phyloP scores from a whole-genome alignment of 2,888 invertebrate genomes.

The Oligia fasciuncula region DNA sequence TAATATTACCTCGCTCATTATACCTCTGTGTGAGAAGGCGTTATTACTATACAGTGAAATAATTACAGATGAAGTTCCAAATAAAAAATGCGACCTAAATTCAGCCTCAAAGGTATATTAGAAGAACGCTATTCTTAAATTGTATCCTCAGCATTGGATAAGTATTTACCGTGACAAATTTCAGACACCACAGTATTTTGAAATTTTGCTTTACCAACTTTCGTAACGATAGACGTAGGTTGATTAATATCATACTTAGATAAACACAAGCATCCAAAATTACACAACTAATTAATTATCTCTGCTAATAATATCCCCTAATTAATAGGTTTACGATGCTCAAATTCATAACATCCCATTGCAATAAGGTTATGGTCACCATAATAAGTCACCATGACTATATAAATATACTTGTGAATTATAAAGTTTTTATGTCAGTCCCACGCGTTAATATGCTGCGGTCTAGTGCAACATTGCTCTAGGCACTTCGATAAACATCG shows the following conservation, averaged over 20 bases:
- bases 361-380: not conserved
- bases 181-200: not conserved
- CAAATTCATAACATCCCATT: constrained; percentile 7
- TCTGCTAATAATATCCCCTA: not conserved
- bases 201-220: constrained; percentile 1
- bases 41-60: not conserved
- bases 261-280: constrained; percentile 4
- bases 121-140: too few species aligned
- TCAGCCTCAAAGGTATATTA: not conserved
- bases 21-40: not conserved
- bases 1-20: not conserved
- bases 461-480: constrained; percentile 25
- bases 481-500: constrained; percentile 1
- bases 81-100: not conserved
- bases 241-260: constrained; percentile 2
- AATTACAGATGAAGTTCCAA: too few species aligned
- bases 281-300: constrained; percentile 16
- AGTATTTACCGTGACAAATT: not conserved
- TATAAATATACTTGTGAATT: not conserved
- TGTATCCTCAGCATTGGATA: not conserved
- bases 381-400: not conserved
- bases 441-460: constrained; percentile 2
- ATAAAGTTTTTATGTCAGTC: not conserved
- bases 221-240: not conserved
- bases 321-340: constrained; percentile 5